Conservation (phyloP, 37 sponge, comb jelly and placozoan species). For the Crambe crambe region DNA sequence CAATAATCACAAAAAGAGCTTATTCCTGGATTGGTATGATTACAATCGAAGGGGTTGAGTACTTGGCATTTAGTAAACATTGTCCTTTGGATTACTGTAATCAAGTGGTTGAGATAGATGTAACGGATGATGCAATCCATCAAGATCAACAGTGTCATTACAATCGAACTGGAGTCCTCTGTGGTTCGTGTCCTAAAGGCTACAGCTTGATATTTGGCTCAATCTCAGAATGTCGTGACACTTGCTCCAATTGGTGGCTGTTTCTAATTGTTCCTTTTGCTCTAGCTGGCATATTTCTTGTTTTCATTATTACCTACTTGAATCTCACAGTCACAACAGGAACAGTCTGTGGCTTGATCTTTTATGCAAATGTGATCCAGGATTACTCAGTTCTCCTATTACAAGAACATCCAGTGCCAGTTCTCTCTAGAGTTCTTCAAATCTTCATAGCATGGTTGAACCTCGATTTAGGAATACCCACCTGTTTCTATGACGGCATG, state of each 20-base stretch:
- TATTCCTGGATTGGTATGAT: not conserved
- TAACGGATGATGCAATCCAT: not conserved
- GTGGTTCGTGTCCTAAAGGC: constrained; percentile 35
- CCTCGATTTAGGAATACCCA: constrained; percentile 8
- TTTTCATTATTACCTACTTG: constrained; percentile 22
- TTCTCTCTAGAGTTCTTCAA: not conserved
- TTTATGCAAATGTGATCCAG: constrained; percentile 39
- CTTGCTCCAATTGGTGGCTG: constrained; percentile 5
- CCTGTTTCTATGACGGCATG: constrained; percentile 52
- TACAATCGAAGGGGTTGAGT: not conserved
- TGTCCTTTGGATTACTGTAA: constrained; percentile 34
- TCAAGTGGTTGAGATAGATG: not conserved
- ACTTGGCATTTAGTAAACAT: not conserved
- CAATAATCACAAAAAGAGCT: not conserved
- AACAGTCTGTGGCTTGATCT: constrained; percentile 48
- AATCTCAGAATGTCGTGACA: constrained; percentile 8
- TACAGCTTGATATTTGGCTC: constrained; percentile 37
- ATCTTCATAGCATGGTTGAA: constrained; percentile 10
- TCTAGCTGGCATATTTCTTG: constrained; percentile 29
- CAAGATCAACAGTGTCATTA: constrained; percentile 44
- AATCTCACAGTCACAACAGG: constrained; percentile 50
- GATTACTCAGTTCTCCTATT: constrained; percentile 3
- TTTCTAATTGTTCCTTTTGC: constrained; percentile 10
- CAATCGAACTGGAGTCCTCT: constrained; percentile 41
- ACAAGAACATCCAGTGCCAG: not conserved